These are phyloP conservation scores for Hymenochirus boettgeri DNA, from an alignment of 2,113 vertebrate genomes.

Conservation along the genomic window DNA sequence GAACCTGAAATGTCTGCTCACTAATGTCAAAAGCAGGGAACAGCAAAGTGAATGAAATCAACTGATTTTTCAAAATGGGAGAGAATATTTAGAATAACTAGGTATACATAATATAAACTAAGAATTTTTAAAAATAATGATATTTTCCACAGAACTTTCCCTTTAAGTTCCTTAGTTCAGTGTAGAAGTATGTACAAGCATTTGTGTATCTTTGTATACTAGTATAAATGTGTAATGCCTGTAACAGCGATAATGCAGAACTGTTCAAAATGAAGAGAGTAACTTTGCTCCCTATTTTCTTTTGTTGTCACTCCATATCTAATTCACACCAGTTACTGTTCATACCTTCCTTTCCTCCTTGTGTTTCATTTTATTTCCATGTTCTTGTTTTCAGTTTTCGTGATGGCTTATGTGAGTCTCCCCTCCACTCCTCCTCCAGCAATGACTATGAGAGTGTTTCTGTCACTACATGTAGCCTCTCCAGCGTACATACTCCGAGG, in stretches of 20 bases:
- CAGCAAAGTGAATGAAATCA: too few relatives aligned
- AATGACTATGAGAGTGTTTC: slow-evolving; percentile 89
- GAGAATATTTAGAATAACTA: too few relatives aligned
- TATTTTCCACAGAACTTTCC: too few relatives aligned
- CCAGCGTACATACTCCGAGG: slow-evolving; percentile 81
- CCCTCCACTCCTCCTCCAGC: slow-evolving; percentile 82
- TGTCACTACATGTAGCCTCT: slow-evolving; percentile 88
- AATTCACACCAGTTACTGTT: slow-evolving; percentile 39
- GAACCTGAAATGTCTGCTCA: too few relatives aligned
- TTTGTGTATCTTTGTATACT: too few relatives aligned
- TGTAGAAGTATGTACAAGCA: too few relatives aligned
- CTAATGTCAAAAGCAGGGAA: too few relatives aligned
- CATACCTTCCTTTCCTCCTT: slow-evolving; percentile 47
- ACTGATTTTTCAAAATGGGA: too few relatives aligned
- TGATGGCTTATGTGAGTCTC: slow-evolving; percentile 69
- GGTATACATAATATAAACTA: too few relatives aligned
- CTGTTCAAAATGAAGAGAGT: slow-evolving; percentile 34
- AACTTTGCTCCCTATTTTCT: not conserved
- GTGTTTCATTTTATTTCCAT: slow-evolving; percentile 56
- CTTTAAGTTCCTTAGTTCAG: too few relatives aligned
- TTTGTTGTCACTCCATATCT: slow-evolving; percentile 25
- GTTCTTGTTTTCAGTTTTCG: slow-evolving; percentile 71
- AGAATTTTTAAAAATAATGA: too few relatives aligned
- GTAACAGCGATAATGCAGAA: not conserved
- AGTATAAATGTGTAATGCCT: too few relatives aligned